phyloP scores from a whole-genome alignment of 2,888 invertebrate genomes.

The Lithophane leautieri region DNA sequence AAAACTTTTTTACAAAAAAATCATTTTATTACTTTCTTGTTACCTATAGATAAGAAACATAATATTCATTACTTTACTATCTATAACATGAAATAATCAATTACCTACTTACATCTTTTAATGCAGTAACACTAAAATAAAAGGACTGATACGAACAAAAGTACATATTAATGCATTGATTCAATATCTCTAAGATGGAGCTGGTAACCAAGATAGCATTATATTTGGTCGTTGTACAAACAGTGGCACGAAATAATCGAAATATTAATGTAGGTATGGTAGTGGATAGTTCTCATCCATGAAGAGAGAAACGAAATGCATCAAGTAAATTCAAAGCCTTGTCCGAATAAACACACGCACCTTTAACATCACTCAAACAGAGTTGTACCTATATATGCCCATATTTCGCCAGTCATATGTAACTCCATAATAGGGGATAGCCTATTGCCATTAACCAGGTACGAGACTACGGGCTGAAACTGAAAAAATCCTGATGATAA shows the following conservation, averaged over 20 bases:
- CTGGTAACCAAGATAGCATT: slow-evolving; percentile 5
- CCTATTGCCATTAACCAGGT: too few species aligned
- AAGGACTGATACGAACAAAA: neutral
- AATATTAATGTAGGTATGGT: neutral
- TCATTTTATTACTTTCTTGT: neutral
- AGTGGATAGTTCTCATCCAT: neutral
- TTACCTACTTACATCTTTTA: slow-evolving; percentile 8
- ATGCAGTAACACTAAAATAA: slow-evolving; percentile 9
- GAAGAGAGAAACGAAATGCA: neutral
- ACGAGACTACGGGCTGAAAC: too few species aligned
- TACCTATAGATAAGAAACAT: slow-evolving; percentile 13
- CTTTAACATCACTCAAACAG: too few species aligned
- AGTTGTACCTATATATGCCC: too few species aligned
- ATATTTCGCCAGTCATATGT: too few species aligned
- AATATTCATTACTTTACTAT: slow-evolving; percentile 8
- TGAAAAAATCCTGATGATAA: too few species aligned
- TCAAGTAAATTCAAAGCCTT: neutral
- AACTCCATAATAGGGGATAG: too few species aligned
- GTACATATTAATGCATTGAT: slow-evolving; percentile 38
- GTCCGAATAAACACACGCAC: neutral
- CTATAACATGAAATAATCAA: slow-evolving; percentile 14
- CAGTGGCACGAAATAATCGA: neutral
- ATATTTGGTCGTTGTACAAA: neutral
- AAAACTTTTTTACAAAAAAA: too few species aligned
- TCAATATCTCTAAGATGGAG: slow-evolving; percentile 17